Base-by-base conservation (phyloP, 2,797 vertebrate genomes). In the Takifugu rubripes region DNA sequence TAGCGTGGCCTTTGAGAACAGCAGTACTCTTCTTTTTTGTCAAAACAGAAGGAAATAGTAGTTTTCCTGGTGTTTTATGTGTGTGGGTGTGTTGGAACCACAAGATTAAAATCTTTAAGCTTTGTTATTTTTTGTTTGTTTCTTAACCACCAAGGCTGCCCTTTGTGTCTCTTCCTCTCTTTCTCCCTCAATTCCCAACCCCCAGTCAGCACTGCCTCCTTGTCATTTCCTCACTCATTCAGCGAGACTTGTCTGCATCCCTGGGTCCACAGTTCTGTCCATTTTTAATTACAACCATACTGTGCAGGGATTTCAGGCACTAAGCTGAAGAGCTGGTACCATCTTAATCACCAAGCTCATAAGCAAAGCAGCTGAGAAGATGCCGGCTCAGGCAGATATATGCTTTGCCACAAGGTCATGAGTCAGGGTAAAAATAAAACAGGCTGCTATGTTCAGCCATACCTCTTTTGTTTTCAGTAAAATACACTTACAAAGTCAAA, bases 201-300 rank as follows among this genome's bases (percentile, higher is more conserved):
- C 74, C 77, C 72, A 59, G 16, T 54, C 58, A 6, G 5, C 24
- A 56, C 42, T 6, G 25, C 61, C 54, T 56, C 61, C 54, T 56
- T 78, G 73, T 78, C 69, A 78, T 78, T 87, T 89, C 74, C 77
- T 86, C 69, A 66, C 67, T 72, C 68, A 61, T 81, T 72, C 68
- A 58, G 52, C 48, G 45, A 43, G 75, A 50, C 64, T 46, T 43
- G 56, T 79, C 50, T 66, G 46, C 52, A 6, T 59, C 44, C n/a
- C 46, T 47, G 25, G 57, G 73, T 74, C 69, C 72, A 62, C 66
- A 36, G 77, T 57, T 54, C 59, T 73, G 77, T 81, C 74, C 68
- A 67, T 79, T 75, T 86, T 86, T 87, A 86, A 89, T 86, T 82
- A 77, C 52, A 63, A 73, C 70, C 77, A 66, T 79, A 76, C 76